phyloP scores from a whole-genome alignment of 2,113 vertebrate species.

The Neogobius melanostomus region DNA sequence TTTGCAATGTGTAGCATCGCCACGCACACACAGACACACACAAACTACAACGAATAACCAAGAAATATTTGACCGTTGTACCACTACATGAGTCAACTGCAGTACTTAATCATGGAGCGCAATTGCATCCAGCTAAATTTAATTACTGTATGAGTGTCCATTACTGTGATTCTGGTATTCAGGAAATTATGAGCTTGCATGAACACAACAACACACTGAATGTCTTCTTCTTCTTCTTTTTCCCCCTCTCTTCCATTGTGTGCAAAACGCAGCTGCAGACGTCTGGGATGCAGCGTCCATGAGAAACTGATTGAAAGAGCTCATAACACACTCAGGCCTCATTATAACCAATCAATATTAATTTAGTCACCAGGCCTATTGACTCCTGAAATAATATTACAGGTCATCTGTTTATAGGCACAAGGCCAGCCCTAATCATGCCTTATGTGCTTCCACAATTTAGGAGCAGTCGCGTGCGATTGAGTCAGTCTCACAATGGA shows the following conservation, averaged over 20 bases:
- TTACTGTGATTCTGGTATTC: slow-evolving; percentile 28
- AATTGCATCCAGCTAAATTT: background rate
- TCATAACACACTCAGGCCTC: slow-evolving; percentile 93
- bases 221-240: slow-evolving; percentile 7
- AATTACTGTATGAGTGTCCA: slow-evolving; percentile 1
- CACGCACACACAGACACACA: background rate
- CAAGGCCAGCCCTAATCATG: slow-evolving; percentile 87
- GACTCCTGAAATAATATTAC: slow-evolving; percentile 98
- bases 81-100: too few relatives aligned
- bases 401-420: slow-evolving; percentile 94
- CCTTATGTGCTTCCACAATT: slow-evolving; percentile 59
- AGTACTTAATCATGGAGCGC: too few relatives aligned
- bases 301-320: slow-evolving; percentile 82
- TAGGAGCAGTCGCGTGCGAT: slow-evolving; percentile 32
- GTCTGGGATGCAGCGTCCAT: slow-evolving; percentile 38
- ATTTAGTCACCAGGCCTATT: slow-evolving; percentile 96
- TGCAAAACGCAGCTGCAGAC: slow-evolving; percentile 28
- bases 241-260: slow-evolving; percentile 14
- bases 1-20: background rate
- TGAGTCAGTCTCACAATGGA: slow-evolving; percentile 84
- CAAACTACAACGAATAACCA: slow-evolving; percentile 34
- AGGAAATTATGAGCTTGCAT: slow-evolving; percentile 33
- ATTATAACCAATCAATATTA: slow-evolving; percentile 99
- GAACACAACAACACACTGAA: slow-evolving; percentile 23
- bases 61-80: slow-evolving; percentile 2